Evolutionary conservation across 2,113 vertebrate species (phyloP).

Genomic region (Etia nguti): DNA sequence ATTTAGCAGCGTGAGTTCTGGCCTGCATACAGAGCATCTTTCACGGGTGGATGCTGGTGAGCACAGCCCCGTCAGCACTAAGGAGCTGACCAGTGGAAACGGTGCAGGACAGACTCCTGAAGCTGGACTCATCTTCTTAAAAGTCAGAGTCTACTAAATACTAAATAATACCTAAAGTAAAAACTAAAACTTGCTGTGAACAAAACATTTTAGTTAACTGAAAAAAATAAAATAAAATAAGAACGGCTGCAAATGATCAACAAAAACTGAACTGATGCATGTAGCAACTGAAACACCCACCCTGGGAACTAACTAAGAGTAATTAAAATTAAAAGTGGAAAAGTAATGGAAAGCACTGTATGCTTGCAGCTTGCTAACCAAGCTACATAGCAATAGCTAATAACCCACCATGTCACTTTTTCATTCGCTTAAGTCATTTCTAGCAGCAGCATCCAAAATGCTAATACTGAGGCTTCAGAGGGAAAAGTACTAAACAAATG

Average conservation of each 20-base stretch:
- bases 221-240: neutral
- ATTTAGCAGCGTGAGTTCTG: neutral
- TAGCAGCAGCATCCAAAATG: neutral
- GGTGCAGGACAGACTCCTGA: neutral
- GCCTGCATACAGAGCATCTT: conserved; percentile 9
- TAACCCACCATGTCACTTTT: neutral
- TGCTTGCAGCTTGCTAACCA: neutral
- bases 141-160: neutral
- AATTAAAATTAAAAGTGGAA: neutral
- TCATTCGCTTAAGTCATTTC: neutral
- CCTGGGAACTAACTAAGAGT: neutral
- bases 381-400: neutral
- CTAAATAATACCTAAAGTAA: neutral
- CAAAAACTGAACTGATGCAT: neutral
- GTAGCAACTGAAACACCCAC: neutral
- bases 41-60: conserved; percentile 5
- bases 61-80: neutral
- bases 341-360: neutral
- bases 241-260: neutral
- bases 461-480: neutral
- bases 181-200: neutral
- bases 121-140: neutral
- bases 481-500: neutral
- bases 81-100: neutral
- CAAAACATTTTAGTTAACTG: neutral